These are phyloP conservation scores for Acrobasis repandana DNA, from an alignment of 2,888 invertebrate genomes.

Conservation along the genomic window DNA sequence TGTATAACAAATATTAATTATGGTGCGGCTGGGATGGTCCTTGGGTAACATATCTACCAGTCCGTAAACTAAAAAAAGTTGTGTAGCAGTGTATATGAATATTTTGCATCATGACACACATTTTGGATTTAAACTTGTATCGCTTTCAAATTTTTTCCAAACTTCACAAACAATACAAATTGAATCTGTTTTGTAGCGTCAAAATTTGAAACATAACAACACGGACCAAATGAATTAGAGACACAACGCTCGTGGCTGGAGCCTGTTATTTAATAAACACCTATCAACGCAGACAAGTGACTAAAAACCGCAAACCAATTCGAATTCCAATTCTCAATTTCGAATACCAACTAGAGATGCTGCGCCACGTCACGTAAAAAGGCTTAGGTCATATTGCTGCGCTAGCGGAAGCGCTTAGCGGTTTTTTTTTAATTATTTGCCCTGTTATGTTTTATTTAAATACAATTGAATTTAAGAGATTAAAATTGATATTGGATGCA, in stretches of 20 bases:
- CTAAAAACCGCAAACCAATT: constrained; percentile 60
- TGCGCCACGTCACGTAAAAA: constrained; percentile 47
- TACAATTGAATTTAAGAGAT: too few species aligned
- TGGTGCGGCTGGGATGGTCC: too few species aligned
- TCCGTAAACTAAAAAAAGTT: too few species aligned
- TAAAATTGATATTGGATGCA: too few species aligned
- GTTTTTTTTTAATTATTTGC: not conserved
- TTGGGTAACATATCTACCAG: too few species aligned
- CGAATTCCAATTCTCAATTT: constrained; percentile 63
- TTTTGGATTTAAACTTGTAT: not conserved
- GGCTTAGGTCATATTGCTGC: constrained; percentile 12
- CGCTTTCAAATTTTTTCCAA: not conserved
- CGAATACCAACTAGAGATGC: constrained; percentile 57
- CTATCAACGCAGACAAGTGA: constrained; percentile 42
- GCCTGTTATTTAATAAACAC: constrained; percentile 38
- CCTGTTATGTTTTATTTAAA: too few species aligned
- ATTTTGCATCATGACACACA: too few species aligned
- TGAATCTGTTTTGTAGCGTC: not conserved
- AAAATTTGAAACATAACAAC: not conserved
- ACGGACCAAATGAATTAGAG: not conserved
- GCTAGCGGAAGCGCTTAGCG: constrained; percentile 28
- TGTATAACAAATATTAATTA: too few species aligned
- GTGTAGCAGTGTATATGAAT: too few species aligned
- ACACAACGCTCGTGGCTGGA: constrained; percentile 32
- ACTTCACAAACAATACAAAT: not conserved